Evolutionary conservation across 2,888 invertebrate genomes (phyloP).

Genomic region (Philhelius pedissequus): DNA sequence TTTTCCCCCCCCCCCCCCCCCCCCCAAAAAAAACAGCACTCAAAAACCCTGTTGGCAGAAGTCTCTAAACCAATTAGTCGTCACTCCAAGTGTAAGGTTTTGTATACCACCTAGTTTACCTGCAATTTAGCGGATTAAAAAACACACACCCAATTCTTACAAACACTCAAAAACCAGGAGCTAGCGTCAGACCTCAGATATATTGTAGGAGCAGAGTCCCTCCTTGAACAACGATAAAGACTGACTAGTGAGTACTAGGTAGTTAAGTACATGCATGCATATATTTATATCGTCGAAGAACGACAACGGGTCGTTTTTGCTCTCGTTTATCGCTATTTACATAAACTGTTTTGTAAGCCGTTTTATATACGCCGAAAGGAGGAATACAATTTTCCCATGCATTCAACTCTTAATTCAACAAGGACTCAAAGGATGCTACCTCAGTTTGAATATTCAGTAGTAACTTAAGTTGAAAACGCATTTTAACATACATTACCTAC

Average conservation of each 20-base stretch:
- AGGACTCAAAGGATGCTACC: slow-evolving; percentile 49
- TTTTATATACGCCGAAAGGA: background rate
- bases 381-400: slow-evolving; percentile 6
- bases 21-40: slow-evolving; percentile 1
- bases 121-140: slow-evolving; percentile 58
- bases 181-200: slow-evolving; percentile 1
- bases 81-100: slow-evolving; percentile 45
- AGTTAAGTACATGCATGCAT: too few species aligned
- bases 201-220: background rate
- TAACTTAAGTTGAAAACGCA: slow-evolving; percentile 60
- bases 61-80: slow-evolving; percentile 55
- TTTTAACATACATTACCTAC: slow-evolving; percentile 55
- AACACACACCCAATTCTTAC: background rate
- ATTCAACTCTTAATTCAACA: slow-evolving; percentile 14
- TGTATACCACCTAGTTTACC: slow-evolving; percentile 46
- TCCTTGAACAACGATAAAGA: slow-evolving; percentile 12
- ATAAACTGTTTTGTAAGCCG: slow-evolving; percentile 51
- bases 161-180: slow-evolving; percentile 15
- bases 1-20: too few species aligned
- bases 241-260: background rate
- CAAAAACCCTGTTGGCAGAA: slow-evolving; percentile 6
- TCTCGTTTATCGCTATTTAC: slow-evolving; percentile 63
- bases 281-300: background rate
- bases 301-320: slow-evolving; percentile 14
- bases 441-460: slow-evolving; percentile 50